Percentiles rank a stretch among this genome's conserved stretches.
Evolutionary conservation across 2,113 vertebrate species (phyloP).

Genomic region (Glaucidium brasilianum): DNA sequence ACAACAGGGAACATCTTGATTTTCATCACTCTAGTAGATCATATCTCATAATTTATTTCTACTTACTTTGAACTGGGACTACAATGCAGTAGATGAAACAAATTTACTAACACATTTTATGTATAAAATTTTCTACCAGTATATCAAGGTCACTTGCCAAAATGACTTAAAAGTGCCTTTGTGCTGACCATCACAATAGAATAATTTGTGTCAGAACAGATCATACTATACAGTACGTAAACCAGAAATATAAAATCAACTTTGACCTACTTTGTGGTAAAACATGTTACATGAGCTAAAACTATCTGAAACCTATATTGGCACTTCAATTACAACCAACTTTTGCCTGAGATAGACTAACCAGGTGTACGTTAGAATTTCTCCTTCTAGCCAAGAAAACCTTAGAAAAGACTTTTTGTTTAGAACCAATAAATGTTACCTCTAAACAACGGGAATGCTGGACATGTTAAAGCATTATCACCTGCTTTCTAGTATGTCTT

Average conservation of each 20-base stretch:
- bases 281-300: not conserved
- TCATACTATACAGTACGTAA: not conserved
- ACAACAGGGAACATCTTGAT: not conserved
- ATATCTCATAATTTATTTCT: not conserved
- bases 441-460: not conserved
- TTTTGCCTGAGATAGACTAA: not conserved
- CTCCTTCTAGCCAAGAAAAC: not conserved
- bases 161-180: not conserved
- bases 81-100: not conserved
- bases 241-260: not conserved
- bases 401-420: not conserved
- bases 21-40: not conserved
- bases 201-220: not conserved
- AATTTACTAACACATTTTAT: not conserved
- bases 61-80: not conserved
- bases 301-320: not conserved
- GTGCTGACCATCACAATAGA: not conserved
- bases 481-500: not conserved
- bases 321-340: not conserved
- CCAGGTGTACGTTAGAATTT: not conserved
- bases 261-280: not conserved
- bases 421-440: not conserved
- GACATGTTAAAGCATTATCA: not conserved
- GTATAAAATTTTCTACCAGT: not conserved
- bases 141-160: not conserved